phyloP scores from a whole-genome alignment of 2,113 vertebrate species.

The Dinomys branickii region DNA sequence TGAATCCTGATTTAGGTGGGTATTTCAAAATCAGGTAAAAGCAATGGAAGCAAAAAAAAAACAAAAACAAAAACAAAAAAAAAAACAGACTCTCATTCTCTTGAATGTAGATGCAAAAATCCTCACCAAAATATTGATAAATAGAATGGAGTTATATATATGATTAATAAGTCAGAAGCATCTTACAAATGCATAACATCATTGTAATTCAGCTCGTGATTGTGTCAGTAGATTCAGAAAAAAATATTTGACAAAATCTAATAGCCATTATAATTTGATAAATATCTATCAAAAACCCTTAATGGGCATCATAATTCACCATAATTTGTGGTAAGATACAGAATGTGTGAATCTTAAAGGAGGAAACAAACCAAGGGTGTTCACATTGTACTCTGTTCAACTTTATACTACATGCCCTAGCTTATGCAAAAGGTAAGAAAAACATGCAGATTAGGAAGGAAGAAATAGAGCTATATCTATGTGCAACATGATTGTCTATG shows the following conservation, averaged over 20 bases:
- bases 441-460: neutral
- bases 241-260: neutral
- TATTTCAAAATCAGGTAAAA: neutral
- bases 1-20: neutral
- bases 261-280: neutral
- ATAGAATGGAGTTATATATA: neutral
- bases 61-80: neutral
- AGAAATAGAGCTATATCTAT: neutral
- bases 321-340: neutral
- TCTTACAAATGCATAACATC: neutral
- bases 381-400: neutral
- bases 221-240: neutral
- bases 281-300: neutral
- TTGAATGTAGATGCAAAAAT: neutral
- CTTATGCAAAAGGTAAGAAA: neutral
- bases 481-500: neutral
- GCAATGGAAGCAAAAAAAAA: neutral
- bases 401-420: neutral
- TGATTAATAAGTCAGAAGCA: neutral
- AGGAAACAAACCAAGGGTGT: neutral
- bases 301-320: neutral
- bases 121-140: neutral
- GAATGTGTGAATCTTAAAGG: neutral
- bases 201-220: neutral
- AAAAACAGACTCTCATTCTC: neutral